These are phyloP conservation scores for Anas platyrhynchos DNA, from an alignment of 2,113 vertebrate species.

Conservation along the genomic window DNA sequence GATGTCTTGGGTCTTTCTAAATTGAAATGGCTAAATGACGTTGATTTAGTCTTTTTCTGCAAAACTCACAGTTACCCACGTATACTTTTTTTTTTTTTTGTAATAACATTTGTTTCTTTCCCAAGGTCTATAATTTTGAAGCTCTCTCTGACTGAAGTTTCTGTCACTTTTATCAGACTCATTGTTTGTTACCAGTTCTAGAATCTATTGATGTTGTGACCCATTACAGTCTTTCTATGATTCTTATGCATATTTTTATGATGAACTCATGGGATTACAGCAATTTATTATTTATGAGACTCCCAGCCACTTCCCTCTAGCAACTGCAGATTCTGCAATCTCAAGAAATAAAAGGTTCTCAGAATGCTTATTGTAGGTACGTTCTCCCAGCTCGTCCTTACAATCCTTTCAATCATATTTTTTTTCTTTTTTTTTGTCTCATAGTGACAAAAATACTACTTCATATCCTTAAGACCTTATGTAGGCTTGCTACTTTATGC, in stretches of 20 bases:
- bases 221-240: conserved; percentile 8
- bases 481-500: not conserved
- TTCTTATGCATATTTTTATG: conserved; percentile 50
- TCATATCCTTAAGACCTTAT: not conserved
- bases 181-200: not conserved
- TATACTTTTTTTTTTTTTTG: not conserved
- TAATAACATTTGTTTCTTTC: not conserved
- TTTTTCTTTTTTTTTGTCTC: not conserved
- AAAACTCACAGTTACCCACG: not conserved
- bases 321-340: conserved; percentile 5
- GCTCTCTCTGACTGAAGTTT: not conserved
- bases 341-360: not conserved
- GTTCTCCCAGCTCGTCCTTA: not conserved
- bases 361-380: not conserved
- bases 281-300: conserved; percentile 63
- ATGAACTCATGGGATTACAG: conserved; percentile 32
- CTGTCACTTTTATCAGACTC: conserved; percentile 17
- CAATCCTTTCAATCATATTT: not conserved
- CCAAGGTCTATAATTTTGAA: not conserved
- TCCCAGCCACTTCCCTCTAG: conserved; percentile 20
- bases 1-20: not conserved
- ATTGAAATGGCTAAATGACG: not conserved
- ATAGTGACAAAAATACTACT: not conserved
- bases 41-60: not conserved
- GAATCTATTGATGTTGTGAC: conserved; percentile 50